Conservation (phyloP, 2,888 invertebrate genomes). For the Anagyrus pseudococci region DNA sequence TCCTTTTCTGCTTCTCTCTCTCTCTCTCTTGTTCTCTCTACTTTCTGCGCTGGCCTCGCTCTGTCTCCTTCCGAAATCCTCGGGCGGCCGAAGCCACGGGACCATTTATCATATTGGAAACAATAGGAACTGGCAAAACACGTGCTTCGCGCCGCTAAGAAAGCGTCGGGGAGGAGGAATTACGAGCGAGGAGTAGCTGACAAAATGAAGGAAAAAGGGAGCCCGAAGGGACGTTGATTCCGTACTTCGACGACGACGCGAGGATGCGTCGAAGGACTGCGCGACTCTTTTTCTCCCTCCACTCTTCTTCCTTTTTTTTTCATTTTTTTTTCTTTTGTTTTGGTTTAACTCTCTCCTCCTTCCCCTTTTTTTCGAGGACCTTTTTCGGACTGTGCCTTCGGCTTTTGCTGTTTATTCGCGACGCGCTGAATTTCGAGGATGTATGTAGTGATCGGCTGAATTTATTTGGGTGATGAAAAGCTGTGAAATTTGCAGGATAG, state of each 20-base stretch:
- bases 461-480: conserved; percentile 1
- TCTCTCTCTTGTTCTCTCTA: background rate
- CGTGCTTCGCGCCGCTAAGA: conserved; percentile 57
- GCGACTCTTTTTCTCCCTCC: too few species aligned
- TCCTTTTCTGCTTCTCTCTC: too few species aligned
- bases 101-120: conserved; percentile 61
- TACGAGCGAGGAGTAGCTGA: conserved; percentile 32
- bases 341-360: too few species aligned
- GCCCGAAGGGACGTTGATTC: background rate
- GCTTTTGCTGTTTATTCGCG: background rate
- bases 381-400: background rate
- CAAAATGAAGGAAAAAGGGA: conserved; percentile 34
- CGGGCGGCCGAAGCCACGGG: background rate
- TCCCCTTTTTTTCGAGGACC: too few species aligned
- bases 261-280: background rate
- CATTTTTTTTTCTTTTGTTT: conserved; percentile 1
- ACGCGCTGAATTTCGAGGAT: background rate
- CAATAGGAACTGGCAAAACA: conserved; percentile 63
- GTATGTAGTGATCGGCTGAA: conserved; percentile 2
- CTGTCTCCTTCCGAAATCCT: conserved; percentile 25
- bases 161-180: conserved; percentile 23
- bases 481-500: conserved; percentile 22
- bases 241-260: background rate
- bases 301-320: background rate
- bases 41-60: background rate